phyloP scores from a whole-genome alignment of 37 sponge, comb jelly and placozoan species.

The Eunapius fragilis region DNA sequence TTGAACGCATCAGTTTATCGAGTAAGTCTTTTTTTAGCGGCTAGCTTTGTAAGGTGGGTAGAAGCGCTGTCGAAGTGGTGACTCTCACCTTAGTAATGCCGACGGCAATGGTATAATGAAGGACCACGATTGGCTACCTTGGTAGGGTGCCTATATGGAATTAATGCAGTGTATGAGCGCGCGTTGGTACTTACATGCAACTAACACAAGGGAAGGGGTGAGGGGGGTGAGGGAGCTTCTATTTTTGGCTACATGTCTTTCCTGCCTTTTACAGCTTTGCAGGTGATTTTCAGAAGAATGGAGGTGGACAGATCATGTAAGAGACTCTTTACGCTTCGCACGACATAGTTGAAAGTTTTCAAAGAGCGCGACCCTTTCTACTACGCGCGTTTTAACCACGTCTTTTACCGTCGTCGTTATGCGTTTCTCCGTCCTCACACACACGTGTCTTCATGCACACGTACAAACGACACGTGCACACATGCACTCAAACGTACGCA shows the following conservation, averaged over 20 bases:
- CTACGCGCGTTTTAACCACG: not conserved
- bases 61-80: not conserved
- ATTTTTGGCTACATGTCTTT: not conserved
- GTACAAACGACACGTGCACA: not conserved
- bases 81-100: no score
- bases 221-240: no score
- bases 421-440: not conserved
- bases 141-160: no score
- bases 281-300: not conserved
- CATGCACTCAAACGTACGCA: not conserved
- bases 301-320: conserved; percentile 2
- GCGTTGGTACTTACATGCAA: no score
- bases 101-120: no score
- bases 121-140: no score
- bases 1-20: not conserved
- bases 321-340: not conserved
- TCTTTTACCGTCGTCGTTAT: not conserved
- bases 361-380: not conserved
- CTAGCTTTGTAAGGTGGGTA: not conserved
- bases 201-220: no score
- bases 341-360: not conserved
- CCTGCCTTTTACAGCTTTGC: not conserved
- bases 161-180: no score
- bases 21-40: not conserved
- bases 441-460: conserved; percentile 11